phyloP scores from a whole-genome alignment of 2,113 vertebrate genomes.

The Himantopus leucocephalus region DNA sequence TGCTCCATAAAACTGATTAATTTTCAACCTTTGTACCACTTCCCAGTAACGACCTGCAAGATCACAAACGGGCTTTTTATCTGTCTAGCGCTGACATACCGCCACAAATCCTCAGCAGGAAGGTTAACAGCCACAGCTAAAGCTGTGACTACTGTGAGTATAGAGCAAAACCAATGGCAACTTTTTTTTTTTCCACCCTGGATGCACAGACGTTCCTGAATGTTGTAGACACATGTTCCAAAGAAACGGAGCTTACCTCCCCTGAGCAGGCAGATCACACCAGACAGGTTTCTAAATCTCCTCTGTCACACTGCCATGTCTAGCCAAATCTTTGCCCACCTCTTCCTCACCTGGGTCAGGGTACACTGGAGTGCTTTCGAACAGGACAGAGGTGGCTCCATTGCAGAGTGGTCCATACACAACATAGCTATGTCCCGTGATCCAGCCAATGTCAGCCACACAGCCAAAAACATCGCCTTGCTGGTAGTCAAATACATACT shows the following conservation, averaged over 20 bases:
- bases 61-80: not conserved
- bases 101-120: not conserved
- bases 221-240: not conserved
- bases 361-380: conserved; percentile 91
- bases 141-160: not conserved
- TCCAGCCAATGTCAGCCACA: conserved; percentile 93
- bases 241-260: not conserved
- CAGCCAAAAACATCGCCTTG: conserved; percentile 89
- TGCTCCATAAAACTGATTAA: conserved; percentile 91
- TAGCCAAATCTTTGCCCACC: not conserved
- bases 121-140: not conserved
- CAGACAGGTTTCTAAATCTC: not conserved
- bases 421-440: conserved; percentile 93
- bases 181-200: not conserved
- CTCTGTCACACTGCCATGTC: not conserved
- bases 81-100: not conserved
- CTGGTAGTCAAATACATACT: conserved; percentile 89
- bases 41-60: conserved; percentile 92
- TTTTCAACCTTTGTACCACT: conserved; percentile 83
- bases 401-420: conserved; percentile 93
- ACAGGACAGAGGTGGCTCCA: conserved; percentile 88
- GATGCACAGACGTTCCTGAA: not conserved
- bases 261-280: not conserved
- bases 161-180: not conserved
- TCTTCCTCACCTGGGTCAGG: conserved; percentile 85